Conservation (phyloP, 1,140 invertebrate species). For the Drosophila repletoides region DNA sequence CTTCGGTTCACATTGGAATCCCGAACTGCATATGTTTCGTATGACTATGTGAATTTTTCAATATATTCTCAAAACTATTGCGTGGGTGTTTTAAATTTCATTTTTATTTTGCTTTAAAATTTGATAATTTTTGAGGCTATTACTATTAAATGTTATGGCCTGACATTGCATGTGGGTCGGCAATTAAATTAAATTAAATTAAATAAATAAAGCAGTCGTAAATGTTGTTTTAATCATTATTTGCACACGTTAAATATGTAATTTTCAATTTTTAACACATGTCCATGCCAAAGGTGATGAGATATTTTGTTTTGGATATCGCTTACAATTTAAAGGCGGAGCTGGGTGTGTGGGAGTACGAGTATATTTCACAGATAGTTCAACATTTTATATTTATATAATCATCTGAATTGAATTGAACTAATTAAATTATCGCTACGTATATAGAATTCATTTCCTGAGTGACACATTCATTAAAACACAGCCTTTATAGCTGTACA, state of each 20-base stretch:
- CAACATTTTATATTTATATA: too few relatives aligned
- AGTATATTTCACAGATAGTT: too few relatives aligned
- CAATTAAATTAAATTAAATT: constrained; percentile 19
- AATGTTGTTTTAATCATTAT: constrained; percentile 8
- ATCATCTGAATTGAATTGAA: neutral
- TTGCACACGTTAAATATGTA: neutral
- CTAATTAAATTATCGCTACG: too few relatives aligned
- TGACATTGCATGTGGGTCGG: neutral
- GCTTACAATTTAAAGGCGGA: constrained; percentile 45
- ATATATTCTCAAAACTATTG: constrained; percentile 13
- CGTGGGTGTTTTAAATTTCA: neutral
- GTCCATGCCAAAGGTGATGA: neutral
- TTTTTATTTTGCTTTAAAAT: constrained; percentile 8
- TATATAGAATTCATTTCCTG: too few relatives aligned
- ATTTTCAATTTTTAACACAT: constrained; percentile 5
- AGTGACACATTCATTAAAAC: too few relatives aligned
- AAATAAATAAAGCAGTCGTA: neutral
- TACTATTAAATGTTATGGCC: neutral
- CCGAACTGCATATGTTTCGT: constrained; percentile 43
- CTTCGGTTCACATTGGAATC: constrained; percentile 32
- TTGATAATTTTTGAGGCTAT: neutral
- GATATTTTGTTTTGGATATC: constrained; percentile 41
- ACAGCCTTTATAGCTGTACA: too few relatives aligned
- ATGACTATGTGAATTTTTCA: constrained; percentile 13
- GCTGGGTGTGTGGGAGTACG: neutral